phyloP scores from a whole-genome alignment of 2,113 vertebrate genomes.

The Engraulis encrasicolus region DNA sequence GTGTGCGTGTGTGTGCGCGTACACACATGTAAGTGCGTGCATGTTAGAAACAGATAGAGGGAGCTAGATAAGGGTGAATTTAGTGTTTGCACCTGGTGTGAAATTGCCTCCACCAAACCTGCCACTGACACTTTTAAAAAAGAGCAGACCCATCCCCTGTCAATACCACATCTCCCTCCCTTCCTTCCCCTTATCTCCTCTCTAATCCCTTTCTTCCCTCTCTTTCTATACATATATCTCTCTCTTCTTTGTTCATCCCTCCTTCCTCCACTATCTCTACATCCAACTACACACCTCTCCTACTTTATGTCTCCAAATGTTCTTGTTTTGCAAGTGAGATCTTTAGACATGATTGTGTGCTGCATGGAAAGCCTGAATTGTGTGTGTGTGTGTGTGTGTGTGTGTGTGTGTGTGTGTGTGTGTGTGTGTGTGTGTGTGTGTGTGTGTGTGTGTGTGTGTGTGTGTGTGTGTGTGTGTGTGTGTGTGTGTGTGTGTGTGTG shows the following conservation, averaged over 20 bases:
- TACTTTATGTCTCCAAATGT: too few species aligned
- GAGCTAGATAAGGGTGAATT: conserved; percentile 52
- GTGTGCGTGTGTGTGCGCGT: too few species aligned
- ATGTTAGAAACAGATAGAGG: not conserved
- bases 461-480: not conserved
- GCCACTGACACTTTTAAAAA: conserved; percentile 64
- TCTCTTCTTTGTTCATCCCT: not conserved
- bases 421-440: not conserved
- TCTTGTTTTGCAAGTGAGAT: too few species aligned
- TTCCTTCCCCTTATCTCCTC: conserved; percentile 37
- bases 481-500: not conserved
- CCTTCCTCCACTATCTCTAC: conserved; percentile 3
- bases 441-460: not conserved
- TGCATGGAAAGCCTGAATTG: not conserved
- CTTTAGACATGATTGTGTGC: too few species aligned
- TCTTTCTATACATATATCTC: conserved; percentile 35
- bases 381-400: not conserved
- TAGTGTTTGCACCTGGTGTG: conserved; percentile 72
- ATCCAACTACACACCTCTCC: too few species aligned
- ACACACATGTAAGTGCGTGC: not conserved
- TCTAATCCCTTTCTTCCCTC: conserved; percentile 23
- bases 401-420: not conserved
- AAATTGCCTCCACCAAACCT: conserved; percentile 57
- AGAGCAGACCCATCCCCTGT: conserved; percentile 63
- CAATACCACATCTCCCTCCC: conserved; percentile 53